Evolutionary conservation across 2,888 invertebrate genomes (phyloP).

Genomic region (Eristalinus aeneus): DNA sequence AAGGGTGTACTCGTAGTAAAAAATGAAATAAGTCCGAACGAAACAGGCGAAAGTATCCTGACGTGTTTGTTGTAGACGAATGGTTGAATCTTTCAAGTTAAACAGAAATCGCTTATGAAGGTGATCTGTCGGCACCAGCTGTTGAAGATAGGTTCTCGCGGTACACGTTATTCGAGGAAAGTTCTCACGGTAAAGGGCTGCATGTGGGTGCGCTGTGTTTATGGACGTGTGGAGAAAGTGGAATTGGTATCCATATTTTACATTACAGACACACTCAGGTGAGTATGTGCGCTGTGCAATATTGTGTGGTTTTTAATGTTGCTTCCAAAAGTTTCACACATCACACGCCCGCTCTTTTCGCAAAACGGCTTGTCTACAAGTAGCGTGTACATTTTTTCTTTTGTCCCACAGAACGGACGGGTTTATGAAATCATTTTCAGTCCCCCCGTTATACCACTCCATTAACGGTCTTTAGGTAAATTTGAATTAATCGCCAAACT

Average conservation of each 20-base stretch:
- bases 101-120: slow-evolving; percentile 61
- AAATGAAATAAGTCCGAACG: slow-evolving; percentile 45
- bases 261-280: not conserved
- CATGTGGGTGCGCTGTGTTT: slow-evolving; percentile 37
- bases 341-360: not conserved
- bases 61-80: slow-evolving; percentile 27
- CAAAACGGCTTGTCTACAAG: not conserved
- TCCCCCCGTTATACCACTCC: not conserved
- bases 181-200: slow-evolving; percentile 44
- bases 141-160: slow-evolving; percentile 32
- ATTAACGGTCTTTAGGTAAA: not conserved
- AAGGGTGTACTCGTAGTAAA: not conserved
- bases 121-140: slow-evolving; percentile 61
- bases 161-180: slow-evolving; percentile 37
- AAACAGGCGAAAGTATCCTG: slow-evolving; percentile 31
- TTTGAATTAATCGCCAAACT: not conserved
- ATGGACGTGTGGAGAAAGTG: slow-evolving; percentile 11
- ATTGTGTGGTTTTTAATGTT: slow-evolving; percentile 14
- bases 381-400: not conserved
- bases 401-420: not conserved
- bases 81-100: slow-evolving; percentile 61
- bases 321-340: not conserved
- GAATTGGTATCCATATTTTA: slow-evolving; percentile 4
- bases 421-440: not conserved
- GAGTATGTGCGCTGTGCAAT: not conserved